Evolutionary conservation across 2,113 vertebrate genomes (phyloP).

Genomic region (Archocentrus centrarchus): DNA sequence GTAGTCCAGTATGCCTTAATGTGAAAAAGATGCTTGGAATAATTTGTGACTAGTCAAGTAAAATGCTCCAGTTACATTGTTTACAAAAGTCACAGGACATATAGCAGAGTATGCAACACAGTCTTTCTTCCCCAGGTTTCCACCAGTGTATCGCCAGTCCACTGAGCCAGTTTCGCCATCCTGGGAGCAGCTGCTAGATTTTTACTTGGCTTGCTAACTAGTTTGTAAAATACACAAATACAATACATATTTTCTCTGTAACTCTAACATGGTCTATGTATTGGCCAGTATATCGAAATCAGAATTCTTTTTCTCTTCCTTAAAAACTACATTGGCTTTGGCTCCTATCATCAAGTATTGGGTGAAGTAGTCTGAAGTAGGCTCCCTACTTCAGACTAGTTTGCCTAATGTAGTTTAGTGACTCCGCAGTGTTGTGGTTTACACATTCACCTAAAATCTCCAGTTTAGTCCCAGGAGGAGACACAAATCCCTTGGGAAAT

Average conservation of each 20-base stretch:
- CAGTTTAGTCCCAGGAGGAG: too few species aligned
- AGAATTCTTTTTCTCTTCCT: background rate
- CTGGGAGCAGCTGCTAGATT: background rate
- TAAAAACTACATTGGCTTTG: accelerated
- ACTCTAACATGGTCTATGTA: background rate
- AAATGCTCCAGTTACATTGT: background rate
- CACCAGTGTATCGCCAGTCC: background rate
- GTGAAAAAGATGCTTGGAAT: background rate
- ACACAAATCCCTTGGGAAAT: too few species aligned
- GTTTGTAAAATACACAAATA: background rate
- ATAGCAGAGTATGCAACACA: background rate
- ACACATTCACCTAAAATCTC: too few species aligned
- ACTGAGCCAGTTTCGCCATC: background rate
- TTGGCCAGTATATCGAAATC: too few species aligned
- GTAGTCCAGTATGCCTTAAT: too few species aligned
- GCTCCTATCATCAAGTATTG: accelerated
- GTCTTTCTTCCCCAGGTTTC: background rate
- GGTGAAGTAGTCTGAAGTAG: background rate
- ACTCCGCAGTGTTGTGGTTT: too few species aligned
- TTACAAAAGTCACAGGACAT: background rate
- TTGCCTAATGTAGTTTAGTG: background rate
- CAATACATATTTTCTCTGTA: background rate
- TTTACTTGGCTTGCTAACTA: background rate
- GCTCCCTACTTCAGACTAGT: too few species aligned
- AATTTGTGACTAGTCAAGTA: background rate